A percentile compares a stretch with the other conserved stretches of the same genome.
These are phyloP conservation scores for Hoplodrina blanda DNA, from an alignment of 2,888 invertebrate genomes.

Conservation along the genomic window DNA sequence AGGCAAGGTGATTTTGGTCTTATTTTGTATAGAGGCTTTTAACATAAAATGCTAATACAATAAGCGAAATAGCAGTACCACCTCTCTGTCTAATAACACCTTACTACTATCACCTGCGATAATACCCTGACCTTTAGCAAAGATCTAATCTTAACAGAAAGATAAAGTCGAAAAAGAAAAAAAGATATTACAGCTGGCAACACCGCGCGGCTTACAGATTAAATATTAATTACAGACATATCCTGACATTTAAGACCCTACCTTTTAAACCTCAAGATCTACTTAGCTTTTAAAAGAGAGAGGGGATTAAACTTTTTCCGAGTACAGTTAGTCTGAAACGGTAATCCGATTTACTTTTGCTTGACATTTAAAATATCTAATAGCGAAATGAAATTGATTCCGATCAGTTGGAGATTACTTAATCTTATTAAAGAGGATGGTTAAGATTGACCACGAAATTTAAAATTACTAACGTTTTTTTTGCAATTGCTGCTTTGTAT, in stretches of 20 bases:
- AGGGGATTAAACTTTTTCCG: constrained; percentile 48
- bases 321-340: constrained; percentile 40
- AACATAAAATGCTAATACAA: background rate
- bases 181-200: constrained; percentile 41
- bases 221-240: constrained; percentile 56
- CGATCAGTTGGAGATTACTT: constrained; percentile 31
- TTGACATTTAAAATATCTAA: constrained; percentile 60
- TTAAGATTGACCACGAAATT: no score
- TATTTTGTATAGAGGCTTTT: no score
- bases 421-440: constrained; percentile 36
- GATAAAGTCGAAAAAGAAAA: constrained; percentile 5
- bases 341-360: constrained; percentile 60
- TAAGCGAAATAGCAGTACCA: background rate
- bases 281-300: constrained; percentile 47
- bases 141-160: constrained; percentile 29
- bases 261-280: constrained; percentile 37
- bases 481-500: no score
- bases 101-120: constrained; percentile 3
- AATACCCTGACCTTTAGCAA: constrained; percentile 26
- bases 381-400: constrained; percentile 52
- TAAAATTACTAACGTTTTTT: background rate
- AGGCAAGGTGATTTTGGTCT: no score
- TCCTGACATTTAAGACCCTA: constrained; percentile 48
- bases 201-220: constrained; percentile 44
- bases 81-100: background rate